These are phyloP conservation scores for Poecilia gillii DNA, from an alignment of 2,797 vertebrate species.

Conservation along the genomic window DNA sequence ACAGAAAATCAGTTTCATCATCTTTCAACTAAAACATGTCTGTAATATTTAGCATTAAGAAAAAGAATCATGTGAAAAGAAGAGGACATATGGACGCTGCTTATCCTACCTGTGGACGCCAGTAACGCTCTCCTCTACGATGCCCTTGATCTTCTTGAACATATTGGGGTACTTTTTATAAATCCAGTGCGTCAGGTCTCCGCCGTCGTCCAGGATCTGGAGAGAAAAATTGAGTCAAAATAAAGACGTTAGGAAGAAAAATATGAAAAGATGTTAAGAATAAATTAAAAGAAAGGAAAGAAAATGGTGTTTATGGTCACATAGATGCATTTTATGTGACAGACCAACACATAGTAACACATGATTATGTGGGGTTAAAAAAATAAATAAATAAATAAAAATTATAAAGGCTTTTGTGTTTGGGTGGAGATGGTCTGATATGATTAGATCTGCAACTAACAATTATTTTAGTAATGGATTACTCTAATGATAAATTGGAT, in stretches of 20 bases:
- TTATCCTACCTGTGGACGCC: conserved; percentile 91
- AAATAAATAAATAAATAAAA: no score
- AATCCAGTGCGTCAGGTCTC: conserved; percentile 98
- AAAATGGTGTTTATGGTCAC: not conserved
- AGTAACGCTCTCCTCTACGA: conserved; percentile 97
- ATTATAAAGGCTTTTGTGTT: not conserved
- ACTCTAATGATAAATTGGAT: no score
- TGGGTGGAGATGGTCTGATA: not conserved
- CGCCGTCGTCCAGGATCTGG: conserved; percentile 96
- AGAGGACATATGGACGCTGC: fast-evolving
- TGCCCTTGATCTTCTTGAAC: conserved; percentile 99
- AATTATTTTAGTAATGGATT: no score
- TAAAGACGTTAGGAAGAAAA: not conserved
- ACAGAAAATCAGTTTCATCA: not conserved
- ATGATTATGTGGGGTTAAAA: not conserved
- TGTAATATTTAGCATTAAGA: not conserved
- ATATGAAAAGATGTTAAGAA: not conserved
- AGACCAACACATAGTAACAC: not conserved
- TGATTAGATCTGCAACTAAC: not conserved
- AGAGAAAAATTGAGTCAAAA: not conserved
- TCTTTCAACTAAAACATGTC: not conserved
- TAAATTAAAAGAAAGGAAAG: not conserved
- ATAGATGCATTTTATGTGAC: not conserved
- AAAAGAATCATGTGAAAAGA: not conserved
- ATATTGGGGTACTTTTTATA: conserved; percentile 99